Base-by-base conservation (phyloP, 2,797 vertebrate species). In the Rhabdophis nuchalis region DNA sequence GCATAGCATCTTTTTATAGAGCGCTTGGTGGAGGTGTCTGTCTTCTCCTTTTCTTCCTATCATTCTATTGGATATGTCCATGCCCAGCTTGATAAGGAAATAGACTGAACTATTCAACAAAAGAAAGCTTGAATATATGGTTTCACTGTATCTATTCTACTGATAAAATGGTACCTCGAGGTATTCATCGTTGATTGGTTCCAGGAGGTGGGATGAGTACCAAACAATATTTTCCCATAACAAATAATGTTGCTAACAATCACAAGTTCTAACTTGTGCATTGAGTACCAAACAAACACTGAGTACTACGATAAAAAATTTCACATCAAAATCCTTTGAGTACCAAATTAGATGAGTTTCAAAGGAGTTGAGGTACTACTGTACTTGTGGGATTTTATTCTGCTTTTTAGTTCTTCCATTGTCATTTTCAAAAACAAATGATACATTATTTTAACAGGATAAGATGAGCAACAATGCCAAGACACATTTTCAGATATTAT, bases 401-500 rank as follows among this genome's bases (percentile, higher is more conserved):
- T 5, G 52, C 11, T 16, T 36, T 12, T 12, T 36, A 58, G 32
- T 57, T 88, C 3, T 58, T 88, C 64, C 89, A n/a, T 93, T 54
- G 85, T 18, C 92, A 41, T 32, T 91, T 85, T 52, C 57, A 16
- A 53, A 52, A 68, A 89, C 20, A 82, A 56, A 5, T 11, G 9
- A 36, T 52, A 11, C 10, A 5, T 56, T 32, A 32, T 41, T 89
- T 7, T 36, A 77, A 36, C 10, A 60, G 57, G 82, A 82, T 88
- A 94, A 95, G 93, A 86, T 93, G 93, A 89, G 53, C 91, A 85
- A 88, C 92, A 94, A 95, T 93, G 93, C 93, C 85, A 93, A 52
- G 46, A 95, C 91, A 94, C 95, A 95, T 91, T 91, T 92, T 95
- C 85, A 93, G 95, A 64, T 61, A 14, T 57, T 20, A 46, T 91